A percentile compares a stretch with the other conserved stretches of the same genome.
Conservation (phyloP, 1,140 invertebrate species). For the Orchestia grillus region DNA sequence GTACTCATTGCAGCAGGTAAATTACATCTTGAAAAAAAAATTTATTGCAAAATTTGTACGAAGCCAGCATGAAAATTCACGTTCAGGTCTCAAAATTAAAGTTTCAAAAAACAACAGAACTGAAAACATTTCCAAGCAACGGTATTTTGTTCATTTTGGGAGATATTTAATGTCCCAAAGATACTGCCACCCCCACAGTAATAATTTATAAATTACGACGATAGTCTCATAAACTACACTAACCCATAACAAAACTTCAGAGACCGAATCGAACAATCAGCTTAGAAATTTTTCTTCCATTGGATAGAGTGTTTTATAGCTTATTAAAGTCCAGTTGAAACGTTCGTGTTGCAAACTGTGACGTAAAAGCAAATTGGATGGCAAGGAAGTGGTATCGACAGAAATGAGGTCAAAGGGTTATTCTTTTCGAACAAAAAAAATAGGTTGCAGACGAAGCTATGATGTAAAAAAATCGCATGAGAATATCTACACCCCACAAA, state of each 20-base stretch:
- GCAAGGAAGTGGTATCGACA: not conserved
- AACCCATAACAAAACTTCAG: not conserved
- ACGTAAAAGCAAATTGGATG: not conserved
- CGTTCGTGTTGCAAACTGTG: not conserved
- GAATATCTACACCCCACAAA: not conserved
- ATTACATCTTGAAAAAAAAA: not conserved
- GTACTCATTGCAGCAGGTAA: too few species aligned
- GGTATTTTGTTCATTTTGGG: not conserved
- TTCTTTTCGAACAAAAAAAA: not conserved
- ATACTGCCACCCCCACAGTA: not conserved
- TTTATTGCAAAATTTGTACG: not conserved
- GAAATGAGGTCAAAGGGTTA: not conserved
- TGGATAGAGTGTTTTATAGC: constrained; percentile 17
- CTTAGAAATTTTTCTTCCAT: not conserved
- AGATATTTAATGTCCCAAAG: not conserved
- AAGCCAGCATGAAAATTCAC: not conserved
- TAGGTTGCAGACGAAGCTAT: not conserved
- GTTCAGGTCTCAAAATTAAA: not conserved
- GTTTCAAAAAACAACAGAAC: not conserved
- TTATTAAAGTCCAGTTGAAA: not conserved
- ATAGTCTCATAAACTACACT: not conserved
- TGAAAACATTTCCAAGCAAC: not conserved
- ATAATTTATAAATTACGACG: not conserved
- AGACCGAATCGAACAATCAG: not conserved
- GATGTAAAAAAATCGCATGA: not conserved